Evolutionary conservation across 2,888 invertebrate genomes (phyloP), one percentile per base, ranked within the genome.

Genomic region (Diplolepis rosae): DNA sequence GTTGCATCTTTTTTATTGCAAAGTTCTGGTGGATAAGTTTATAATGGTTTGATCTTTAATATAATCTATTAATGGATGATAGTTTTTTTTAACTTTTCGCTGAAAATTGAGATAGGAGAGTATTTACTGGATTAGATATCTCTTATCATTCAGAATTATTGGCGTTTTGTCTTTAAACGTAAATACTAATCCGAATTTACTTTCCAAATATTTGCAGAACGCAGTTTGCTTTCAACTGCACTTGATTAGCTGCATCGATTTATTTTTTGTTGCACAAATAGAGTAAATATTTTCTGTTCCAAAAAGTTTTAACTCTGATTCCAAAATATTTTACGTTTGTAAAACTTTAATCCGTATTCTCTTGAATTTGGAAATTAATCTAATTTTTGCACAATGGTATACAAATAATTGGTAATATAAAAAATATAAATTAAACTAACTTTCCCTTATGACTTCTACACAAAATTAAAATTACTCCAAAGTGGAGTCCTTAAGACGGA

Each of bases 51-150:
- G n/a, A n/a, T n/a, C n/a, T n/a, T n/a, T n/a, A n/a, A n/a, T n/a
- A n/a, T n/a, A n/a, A n/a, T n/a, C n/a, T n/a, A n/a, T n/a, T n/a
- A n/a, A n/a, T n/a, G n/a, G n/a, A n/a, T n/a, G n/a, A n/a, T n/a
- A n/a, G n/a, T n/a, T n/a, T n/a, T n/a, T n/a, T n/a, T n/a, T n/a
- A n/a, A n/a, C n/a, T n/a, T n/a, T n/a, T n/a, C n/a, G n/a, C n/a
- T n/a, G n/a, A 45, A 45, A 45, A 15, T 15, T 5, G 15, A 54
- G 15, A 54, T 18, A 32, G 18, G 32, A 30, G 30, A 32, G 18
- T 9, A 11, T 54, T 18, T 4, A 54, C 32, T 18, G 54, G 32
- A 54, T 54, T 32, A 54, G 54, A 54, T 54, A 54, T 54, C 32
- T 28, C 32, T 54, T 54, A 54, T 54, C 54, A 54, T 4, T 30